These are phyloP conservation scores for Nyctereutes procyonoides DNA, from an alignment of 2,113 vertebrate species.

Conservation along the genomic window DNA sequence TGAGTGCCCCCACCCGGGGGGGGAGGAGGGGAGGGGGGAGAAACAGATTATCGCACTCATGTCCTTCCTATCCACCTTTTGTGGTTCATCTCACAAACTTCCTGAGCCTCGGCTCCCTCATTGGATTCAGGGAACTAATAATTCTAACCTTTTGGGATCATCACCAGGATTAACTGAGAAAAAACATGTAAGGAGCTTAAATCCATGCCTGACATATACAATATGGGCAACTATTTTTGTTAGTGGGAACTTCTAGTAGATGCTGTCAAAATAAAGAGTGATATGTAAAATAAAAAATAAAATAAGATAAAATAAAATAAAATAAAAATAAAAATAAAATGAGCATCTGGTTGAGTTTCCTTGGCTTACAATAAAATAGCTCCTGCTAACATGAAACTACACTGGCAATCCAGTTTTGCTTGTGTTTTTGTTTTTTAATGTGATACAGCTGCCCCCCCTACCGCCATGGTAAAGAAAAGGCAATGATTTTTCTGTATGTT, in stretches of 20 bases:
- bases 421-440: neutral
- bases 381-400: neutral
- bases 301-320: neutral
- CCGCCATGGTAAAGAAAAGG: neutral
- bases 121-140: neutral
- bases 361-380: neutral
- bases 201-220: neutral
- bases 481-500: neutral
- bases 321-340: neutral
- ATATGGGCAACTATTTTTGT: neutral
- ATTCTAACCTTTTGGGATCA: neutral
- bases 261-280: neutral
- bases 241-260: neutral
- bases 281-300: neutral
- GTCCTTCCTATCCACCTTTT: neutral
- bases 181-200: neutral
- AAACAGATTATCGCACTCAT: neutral
- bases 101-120: neutral
- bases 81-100: neutral
- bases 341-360: neutral
- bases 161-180: neutral
- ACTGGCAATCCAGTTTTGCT: neutral
- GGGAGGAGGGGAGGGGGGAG: neutral
- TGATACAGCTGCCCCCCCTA: neutral
- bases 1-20: too few species aligned